Evolutionary conservation across 2,113 vertebrate species (phyloP).

Genomic region (Cromileptes altivelis): DNA sequence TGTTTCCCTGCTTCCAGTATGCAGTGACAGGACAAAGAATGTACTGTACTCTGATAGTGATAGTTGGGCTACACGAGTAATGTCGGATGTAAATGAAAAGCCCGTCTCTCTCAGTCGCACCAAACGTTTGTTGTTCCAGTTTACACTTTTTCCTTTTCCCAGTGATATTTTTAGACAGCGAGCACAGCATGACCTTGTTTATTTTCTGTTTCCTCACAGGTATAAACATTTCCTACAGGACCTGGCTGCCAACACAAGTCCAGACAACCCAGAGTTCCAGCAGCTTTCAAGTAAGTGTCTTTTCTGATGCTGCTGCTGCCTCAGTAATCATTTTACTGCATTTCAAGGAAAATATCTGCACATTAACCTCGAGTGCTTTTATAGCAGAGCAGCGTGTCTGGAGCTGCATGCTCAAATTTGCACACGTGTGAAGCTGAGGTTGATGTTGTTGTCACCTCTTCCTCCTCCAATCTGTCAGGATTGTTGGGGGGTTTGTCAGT

Average conservation of each 20-base stretch:
- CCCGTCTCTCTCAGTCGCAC: constrained; percentile 21
- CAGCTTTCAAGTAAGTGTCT: constrained; percentile 89
- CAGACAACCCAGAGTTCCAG: constrained; percentile 81
- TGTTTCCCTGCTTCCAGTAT: not conserved
- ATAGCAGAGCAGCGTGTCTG: constrained; percentile 33
- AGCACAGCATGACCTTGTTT: constrained; percentile 41
- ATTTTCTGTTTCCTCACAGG: constrained; percentile 69
- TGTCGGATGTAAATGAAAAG: constrained; percentile 1
- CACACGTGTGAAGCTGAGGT: constrained; percentile 8
- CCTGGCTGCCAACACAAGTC: constrained; percentile 82
- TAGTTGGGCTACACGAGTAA: constrained; percentile 19
- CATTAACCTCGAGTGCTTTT: constrained; percentile 39
- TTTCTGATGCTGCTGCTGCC: not conserved
- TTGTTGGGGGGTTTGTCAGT: constrained; percentile 5
- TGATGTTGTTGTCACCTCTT: not conserved
- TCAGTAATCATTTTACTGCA: constrained; percentile 33
- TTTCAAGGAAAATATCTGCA: constrained; percentile 47
- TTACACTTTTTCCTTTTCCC: not conserved
- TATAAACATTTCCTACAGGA: constrained; percentile 84
- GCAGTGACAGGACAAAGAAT: not conserved
- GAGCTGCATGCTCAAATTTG: constrained; percentile 26
- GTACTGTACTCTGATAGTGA: not conserved
- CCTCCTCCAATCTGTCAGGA: constrained; percentile 12
- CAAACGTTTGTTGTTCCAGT: constrained; percentile 1
- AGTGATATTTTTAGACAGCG: constrained; percentile 33